Evolutionary conservation across 1,140 invertebrate genomes (phyloP).

Genomic region (honey bee (Apis mellifera)): DNA sequence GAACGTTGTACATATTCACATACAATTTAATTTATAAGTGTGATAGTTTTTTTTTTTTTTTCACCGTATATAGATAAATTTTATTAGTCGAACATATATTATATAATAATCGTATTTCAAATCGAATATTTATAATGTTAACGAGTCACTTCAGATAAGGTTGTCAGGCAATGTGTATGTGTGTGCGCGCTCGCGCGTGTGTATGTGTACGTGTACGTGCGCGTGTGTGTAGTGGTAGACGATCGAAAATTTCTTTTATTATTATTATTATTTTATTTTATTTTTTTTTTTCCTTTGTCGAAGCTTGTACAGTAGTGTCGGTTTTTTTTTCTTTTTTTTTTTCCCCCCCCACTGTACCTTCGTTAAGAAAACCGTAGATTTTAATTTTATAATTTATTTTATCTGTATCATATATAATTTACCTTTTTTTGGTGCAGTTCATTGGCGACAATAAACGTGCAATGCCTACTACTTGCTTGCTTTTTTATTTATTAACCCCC

Average conservation of each 20-base stretch:
- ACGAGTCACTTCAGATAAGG: constrained; percentile 58
- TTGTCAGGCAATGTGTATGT: not conserved
- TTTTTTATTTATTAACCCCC: constrained; percentile 78
- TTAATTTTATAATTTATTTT: constrained; percentile 62
- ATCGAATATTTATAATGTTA: not conserved
- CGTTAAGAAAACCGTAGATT: constrained; percentile 49
- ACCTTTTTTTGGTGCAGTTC: constrained; percentile 61
- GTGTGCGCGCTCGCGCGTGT: constrained; percentile 1
- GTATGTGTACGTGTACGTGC: no score
- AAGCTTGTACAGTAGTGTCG: constrained; percentile 57
- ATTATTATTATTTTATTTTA: no score
- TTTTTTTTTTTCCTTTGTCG: not conserved
- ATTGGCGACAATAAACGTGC: constrained; percentile 74
- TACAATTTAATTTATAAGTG: no score
- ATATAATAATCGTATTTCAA: not conserved
- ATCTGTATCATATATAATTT: constrained; percentile 64
- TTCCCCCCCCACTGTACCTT: constrained; percentile 39
- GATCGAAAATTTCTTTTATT: constrained; percentile 27
- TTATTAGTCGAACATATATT: no score
- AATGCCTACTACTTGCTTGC: constrained; percentile 73
- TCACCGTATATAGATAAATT: no score
- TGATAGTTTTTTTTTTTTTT: no score
- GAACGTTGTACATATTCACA: constrained; percentile 15
- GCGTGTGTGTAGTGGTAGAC: constrained; percentile 7
- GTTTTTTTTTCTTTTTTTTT: not conserved